Conservation (phyloP, 2,797 vertebrate genomes). For the Sparidentex hasta region DNA sequence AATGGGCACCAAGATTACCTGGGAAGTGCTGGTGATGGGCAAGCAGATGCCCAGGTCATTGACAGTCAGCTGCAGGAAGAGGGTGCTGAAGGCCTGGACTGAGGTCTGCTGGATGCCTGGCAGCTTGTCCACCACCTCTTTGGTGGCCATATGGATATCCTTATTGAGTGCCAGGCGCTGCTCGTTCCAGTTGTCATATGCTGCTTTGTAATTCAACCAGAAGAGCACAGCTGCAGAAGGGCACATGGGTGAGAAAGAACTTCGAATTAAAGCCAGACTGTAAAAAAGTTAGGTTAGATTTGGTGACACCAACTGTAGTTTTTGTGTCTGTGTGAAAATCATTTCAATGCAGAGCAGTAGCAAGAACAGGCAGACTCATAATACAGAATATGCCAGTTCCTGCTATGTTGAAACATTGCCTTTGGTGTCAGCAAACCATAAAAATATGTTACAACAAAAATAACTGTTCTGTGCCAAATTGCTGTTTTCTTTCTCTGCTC, state of each 20-base stretch:
- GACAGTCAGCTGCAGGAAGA: constrained; percentile 98
- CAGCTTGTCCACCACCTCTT: constrained; percentile 98
- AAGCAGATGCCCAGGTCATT: constrained; percentile 98
- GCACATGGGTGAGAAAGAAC: neutral
- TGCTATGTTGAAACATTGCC: neutral
- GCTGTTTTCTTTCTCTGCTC: too few species aligned
- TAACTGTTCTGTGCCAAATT: neutral
- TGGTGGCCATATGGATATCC: constrained; percentile 98
- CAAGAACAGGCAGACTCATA: neutral
- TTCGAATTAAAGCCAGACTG: neutral
- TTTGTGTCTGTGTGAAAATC: constrained; percentile 1
- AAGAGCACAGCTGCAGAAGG: constrained; percentile 93
- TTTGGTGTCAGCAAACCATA: constrained; percentile 5
- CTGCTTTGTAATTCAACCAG: constrained; percentile 99
- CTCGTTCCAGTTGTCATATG: constrained; percentile 99
- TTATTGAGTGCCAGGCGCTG: constrained; percentile 97
- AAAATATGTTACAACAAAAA: neutral
- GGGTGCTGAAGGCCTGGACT: constrained; percentile 97
- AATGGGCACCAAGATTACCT: constrained; percentile 67
- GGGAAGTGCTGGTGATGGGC: constrained; percentile 91
- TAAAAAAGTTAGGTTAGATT: neutral
- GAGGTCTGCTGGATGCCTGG: constrained; percentile 98
- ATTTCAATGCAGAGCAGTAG: neutral
- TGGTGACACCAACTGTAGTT: neutral
- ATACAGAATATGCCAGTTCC: neutral